Base-by-base conservation (phyloP, 2,797 vertebrate genomes). In the Nasua narica region DNA sequence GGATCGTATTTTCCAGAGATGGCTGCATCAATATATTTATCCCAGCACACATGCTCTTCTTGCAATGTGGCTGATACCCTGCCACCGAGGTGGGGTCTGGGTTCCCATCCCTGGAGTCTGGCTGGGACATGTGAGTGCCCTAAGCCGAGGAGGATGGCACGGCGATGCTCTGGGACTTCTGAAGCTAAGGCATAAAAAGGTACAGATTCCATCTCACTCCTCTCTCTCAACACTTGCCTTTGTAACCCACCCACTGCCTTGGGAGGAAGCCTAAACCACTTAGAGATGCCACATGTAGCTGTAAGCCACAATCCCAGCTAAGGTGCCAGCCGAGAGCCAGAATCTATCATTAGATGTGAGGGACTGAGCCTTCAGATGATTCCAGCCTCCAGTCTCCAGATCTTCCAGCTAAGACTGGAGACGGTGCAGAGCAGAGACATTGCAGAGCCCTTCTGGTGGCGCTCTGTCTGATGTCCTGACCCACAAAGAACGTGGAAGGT, bases 1-100 rank as follows among this genome's bases (percentile, higher is more conserved):
- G 90, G 87, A 86, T 56, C 32, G 11, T 88, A 40, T 93, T 88
- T 81, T 86, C 46, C 48, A 92, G 90, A 94, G 62, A 72, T 85
- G 46, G 32, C 46, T 82, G 54, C 74, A 60, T 84, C 82, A 21
- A n/a, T 60, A 23, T 88, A 86, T 85, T 90, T 93, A 95, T 67
- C 46, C n/a, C 15, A 40, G 35, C 79, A 14, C 40, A 54, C 5
- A 13, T 79, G 52, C 4, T 89, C 70, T 87, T 74, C 21, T 77
- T 85, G 58, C 29, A 37, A 2, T 58, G 35, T 48, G 16, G 82
- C 54, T 54, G 15, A 48, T n/a, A 46, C 11, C 58, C 58, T 62
- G 79, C 46, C 58, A 19, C 48, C 7, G 2, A 40, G 54, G 13
- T 60, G 37, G 52, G 29, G 11, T 76, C 32, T 93, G 12, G 86